These are phyloP conservation scores for Oreotragus oreotragus DNA, from an alignment of 2,113 vertebrate genomes.

Conservation along the genomic window DNA sequence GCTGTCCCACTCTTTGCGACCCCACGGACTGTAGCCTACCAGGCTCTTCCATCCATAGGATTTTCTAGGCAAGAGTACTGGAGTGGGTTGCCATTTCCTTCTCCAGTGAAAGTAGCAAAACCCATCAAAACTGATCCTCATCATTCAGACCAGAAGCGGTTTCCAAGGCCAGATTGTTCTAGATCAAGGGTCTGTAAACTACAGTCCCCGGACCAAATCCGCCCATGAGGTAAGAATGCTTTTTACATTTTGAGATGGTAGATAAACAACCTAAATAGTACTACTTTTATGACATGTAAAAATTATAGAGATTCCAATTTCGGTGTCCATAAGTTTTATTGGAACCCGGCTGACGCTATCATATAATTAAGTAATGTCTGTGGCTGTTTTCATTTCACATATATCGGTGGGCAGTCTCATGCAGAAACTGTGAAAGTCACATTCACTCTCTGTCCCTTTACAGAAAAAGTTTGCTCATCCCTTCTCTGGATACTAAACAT, in stretches of 20 bases:
- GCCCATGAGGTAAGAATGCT: neutral
- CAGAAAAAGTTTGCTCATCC: neutral
- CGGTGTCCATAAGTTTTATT: rapidly evolving
- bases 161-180: neutral
- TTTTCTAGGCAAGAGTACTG: too few relatives aligned
- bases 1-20: too few relatives aligned
- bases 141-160: neutral
- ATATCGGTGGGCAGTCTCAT: neutral
- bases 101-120: neutral
- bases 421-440: rapidly evolving
- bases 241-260: neutral
- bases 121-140: rapidly evolving
- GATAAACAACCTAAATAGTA: neutral
- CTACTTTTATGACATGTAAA: neutral
- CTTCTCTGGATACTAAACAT: neutral
- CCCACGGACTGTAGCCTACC: too few relatives aligned
- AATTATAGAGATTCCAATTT: neutral
- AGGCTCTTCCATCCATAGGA: too few relatives aligned
- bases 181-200: neutral
- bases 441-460: neutral
- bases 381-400: rapidly evolving
- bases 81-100: too few relatives aligned
- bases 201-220: rapidly evolving
- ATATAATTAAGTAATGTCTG: neutral
- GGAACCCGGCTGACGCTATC: neutral